Base-by-base conservation (phyloP, 2,888 invertebrate species). In the Petrolisthes cinctipes region DNA sequence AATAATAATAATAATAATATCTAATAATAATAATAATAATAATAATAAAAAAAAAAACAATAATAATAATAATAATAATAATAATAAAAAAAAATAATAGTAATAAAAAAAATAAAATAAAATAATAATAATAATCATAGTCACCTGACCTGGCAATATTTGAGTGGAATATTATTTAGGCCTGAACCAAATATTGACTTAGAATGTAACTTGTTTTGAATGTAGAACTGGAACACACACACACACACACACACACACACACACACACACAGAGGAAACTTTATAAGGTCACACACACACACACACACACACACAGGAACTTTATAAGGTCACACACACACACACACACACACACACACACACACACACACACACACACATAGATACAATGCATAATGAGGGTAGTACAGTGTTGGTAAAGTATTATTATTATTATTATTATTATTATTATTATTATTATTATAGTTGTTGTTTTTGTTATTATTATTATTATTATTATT, bases 1-100 rank as follows among this genome's bases (percentile, higher is more conserved):
- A 82, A 56, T 57, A 82, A 56, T 20, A 82, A 56, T 20, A 82
- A 56, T 57, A 82, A 56, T 14, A 61, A 61, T 9, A 9, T 37
- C 17, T n/a, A n/a, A n/a, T n/a, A n/a, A n/a, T n/a, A n/a, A n/a
- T n/a, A n/a, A n/a, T n/a, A n/a, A n/a, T n/a, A 7, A 6, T 7
- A 17, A 61, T 14, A 61, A 6, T 11, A 11, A 61, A 17, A 3
- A 61, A 51, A 37, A 9, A 17, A 11, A 78, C 14, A 53, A 53
- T 5, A 51, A 4, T 4, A 51, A 9, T 51, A 1, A 37, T 37
- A 37, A 37, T 37, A 37, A 37, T 37, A 37, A 37, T 37, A 37
- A 37, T 37, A 37, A 37, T 37, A 37, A 37, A 5, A 68, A 37
- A 37, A 5, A 68, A 68, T 68, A 68, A 68, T 68, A 68, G 1